Conservation (phyloP, 1,140 invertebrate species). For the Bombus fervidus region DNA sequence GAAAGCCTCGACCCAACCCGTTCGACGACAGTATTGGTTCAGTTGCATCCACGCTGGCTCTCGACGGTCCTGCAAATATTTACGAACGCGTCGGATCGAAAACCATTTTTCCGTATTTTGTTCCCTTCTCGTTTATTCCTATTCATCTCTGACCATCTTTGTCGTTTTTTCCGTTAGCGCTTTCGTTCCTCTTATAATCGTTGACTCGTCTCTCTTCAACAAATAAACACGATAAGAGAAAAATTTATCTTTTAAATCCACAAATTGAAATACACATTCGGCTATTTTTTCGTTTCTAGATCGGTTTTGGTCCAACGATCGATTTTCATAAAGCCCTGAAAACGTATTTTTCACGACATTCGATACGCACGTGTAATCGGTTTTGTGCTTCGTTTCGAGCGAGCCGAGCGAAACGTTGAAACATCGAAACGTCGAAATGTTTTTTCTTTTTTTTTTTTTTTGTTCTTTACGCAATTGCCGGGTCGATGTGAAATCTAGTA, state of each 20-base stretch:
- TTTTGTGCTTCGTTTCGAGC: not conserved
- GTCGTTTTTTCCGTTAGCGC: not conserved
- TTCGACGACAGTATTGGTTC: not conserved
- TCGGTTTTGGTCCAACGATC: not conserved
- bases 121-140: not conserved
- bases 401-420: not conserved
- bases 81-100: slow-evolving; percentile 19
- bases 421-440: not conserved
- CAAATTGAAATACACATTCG: no score
- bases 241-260: no score
- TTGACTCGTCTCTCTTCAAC: no score
- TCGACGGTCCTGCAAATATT: slow-evolving; percentile 40
- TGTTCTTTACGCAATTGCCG: not conserved
- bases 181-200: no score
- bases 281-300: not conserved
- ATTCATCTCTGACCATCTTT: not conserved
- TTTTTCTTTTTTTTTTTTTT: not conserved
- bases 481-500: not conserved
- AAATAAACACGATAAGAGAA: no score
- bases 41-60: not conserved
- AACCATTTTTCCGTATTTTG: slow-evolving; percentile 41
- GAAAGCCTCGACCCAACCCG: not conserved
- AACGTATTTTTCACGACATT: not conserved
- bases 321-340: not conserved
- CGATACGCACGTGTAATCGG: not conserved